These are phyloP conservation scores for Drosophila sproati DNA, from an alignment of 1,140 invertebrate genomes.

Conservation along the genomic window DNA sequence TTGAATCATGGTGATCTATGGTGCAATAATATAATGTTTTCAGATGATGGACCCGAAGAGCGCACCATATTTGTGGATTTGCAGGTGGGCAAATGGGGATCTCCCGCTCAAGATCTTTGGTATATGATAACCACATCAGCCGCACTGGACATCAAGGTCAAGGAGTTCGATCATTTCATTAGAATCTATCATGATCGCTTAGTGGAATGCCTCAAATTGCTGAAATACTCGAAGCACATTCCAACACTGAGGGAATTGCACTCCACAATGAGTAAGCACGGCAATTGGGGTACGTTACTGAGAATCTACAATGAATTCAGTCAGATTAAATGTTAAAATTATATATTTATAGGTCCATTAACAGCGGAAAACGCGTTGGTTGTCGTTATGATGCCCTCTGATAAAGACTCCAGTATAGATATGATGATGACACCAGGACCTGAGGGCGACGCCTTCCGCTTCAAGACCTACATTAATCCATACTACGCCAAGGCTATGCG, in stretches of 20 bases:
- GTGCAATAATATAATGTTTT: slow-evolving; percentile 84
- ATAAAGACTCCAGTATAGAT: slow-evolving; percentile 61
- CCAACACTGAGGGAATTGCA: slow-evolving; percentile 83
- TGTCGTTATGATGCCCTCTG: slow-evolving; percentile 36
- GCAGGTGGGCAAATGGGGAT: slow-evolving; percentile 77
- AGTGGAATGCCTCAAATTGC: slow-evolving; percentile 51
- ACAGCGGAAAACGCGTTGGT: slow-evolving; percentile 33
- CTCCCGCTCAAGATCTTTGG: slow-evolving; percentile 77
- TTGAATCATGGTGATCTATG: slow-evolving; percentile 88
- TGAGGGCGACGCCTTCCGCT: slow-evolving; percentile 49
- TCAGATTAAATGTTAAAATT: not conserved
- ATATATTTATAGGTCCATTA: slow-evolving; percentile 20
- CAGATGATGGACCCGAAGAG: slow-evolving; percentile 64
- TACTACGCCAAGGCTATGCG: slow-evolving; percentile 58
- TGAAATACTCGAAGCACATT: slow-evolving; percentile 60
- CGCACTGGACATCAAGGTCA: slow-evolving; percentile 41
- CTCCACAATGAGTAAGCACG: slow-evolving; percentile 48
- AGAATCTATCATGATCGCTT: slow-evolving; percentile 70
- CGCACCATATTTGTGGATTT: slow-evolving; percentile 83
- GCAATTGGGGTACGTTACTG: slow-evolving; percentile 54
- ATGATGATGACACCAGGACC: slow-evolving; percentile 47
- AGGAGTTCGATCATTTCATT: slow-evolving; percentile 69
- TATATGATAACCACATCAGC: slow-evolving; percentile 74
- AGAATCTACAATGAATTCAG: not conserved
- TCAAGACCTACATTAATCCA: slow-evolving; percentile 52